A percentile compares a stretch with the other conserved stretches of the same genome.
Evolutionary conservation across 2,113 vertebrate genomes (phyloP).

Genomic region (Xiphophorus couchianus): DNA sequence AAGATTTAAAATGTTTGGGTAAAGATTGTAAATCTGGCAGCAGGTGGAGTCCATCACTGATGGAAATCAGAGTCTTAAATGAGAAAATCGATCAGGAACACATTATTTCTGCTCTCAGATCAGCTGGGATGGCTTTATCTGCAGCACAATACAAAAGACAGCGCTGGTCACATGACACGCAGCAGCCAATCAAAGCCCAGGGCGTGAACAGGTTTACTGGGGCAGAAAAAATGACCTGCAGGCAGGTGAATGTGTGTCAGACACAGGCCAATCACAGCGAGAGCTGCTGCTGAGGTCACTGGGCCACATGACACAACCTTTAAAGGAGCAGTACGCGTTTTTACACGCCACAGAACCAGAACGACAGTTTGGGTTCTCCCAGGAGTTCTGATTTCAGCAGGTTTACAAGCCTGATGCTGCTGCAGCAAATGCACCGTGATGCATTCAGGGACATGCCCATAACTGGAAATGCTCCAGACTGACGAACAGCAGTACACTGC

Average conservation of each 20-base stretch:
- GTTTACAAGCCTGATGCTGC: background rate
- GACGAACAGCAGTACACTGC: background rate
- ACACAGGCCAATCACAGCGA: conserved; percentile 29
- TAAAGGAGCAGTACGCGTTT: background rate
- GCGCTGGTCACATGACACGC: conserved; percentile 48
- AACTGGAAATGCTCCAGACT: background rate
- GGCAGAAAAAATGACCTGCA: conserved; percentile 64
- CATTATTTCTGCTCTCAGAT: conserved; percentile 17
- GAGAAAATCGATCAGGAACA: conserved; percentile 8
- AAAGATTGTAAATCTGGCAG: background rate
- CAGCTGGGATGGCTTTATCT: conserved; percentile 43
- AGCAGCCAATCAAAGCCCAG: conserved; percentile 46
- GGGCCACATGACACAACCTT: conserved; percentile 1
- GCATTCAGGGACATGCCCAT: background rate
- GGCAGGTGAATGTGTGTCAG: conserved; percentile 20
- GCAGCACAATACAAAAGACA: conserved; percentile 19
- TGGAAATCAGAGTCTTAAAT: background rate
- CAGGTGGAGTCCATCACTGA: background rate
- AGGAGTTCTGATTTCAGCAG: background rate
- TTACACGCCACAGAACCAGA: background rate
- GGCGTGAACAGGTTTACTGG: conserved; percentile 55
- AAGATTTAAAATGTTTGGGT: background rate
- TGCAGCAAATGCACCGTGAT: background rate
- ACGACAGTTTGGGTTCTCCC: background rate
- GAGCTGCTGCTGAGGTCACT: conserved; percentile 19